Conservation (phyloP, 2,113 vertebrate species). For the Phaetusa simplex region DNA sequence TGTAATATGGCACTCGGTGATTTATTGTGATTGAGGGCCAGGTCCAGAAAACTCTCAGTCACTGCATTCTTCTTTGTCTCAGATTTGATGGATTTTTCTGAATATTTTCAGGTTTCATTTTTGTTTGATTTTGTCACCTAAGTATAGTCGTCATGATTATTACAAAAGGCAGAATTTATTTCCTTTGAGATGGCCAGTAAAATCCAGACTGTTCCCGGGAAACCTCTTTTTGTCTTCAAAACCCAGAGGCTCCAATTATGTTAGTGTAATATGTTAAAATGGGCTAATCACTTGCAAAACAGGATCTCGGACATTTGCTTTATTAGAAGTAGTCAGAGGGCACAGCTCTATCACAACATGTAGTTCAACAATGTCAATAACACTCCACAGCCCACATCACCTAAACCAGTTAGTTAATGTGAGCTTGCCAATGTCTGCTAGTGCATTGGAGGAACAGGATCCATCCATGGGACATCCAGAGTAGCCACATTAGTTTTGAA, state of each 20-base stretch:
- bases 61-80: not conserved
- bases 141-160: not conserved
- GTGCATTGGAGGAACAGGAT: not conserved
- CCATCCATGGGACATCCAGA: not conserved
- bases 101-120: not conserved
- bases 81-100: not conserved
- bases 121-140: not conserved
- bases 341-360: not conserved
- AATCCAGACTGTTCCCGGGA: not conserved
- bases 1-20: not conserved
- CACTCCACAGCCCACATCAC: not conserved
- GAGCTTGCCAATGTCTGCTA: not conserved
- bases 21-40: not conserved
- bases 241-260: not conserved
- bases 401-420: not conserved
- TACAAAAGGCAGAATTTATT: not conserved
- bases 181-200: not conserved
- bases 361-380: not conserved
- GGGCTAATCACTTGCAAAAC: not conserved
- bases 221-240: not conserved
- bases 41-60: not conserved
- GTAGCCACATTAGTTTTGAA: not conserved
- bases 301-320: not conserved
- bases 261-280: not conserved
- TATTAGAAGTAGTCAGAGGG: not conserved